phyloP scores from a whole-genome alignment of 2,113 vertebrate genomes.

The Ptyas mucosa region DNA sequence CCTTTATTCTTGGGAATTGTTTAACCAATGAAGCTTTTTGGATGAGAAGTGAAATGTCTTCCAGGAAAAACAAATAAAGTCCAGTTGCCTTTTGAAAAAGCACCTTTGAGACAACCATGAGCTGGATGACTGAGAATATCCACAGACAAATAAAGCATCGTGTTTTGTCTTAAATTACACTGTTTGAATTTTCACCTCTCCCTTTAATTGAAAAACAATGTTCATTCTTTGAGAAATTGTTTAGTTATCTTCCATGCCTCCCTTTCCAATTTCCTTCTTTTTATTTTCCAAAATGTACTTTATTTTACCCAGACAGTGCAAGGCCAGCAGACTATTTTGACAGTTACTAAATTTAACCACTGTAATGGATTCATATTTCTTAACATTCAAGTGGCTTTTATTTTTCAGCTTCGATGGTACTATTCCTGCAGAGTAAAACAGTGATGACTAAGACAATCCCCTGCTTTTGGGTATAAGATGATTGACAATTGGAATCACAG shows the following conservation, averaged over 20 bases:
- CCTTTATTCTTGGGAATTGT: not conserved
- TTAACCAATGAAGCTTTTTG: not conserved
- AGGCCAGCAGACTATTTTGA: not conserved
- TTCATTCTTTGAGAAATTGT: not conserved
- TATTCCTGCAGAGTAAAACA: not conserved
- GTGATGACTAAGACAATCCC: not conserved
- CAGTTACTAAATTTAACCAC: not conserved
- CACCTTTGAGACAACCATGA: not conserved
- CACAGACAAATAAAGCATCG: not conserved
- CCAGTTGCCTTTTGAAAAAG: not conserved
- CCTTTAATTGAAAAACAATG: not conserved
- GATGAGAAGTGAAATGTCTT: not conserved
- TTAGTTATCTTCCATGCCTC: not conserved
- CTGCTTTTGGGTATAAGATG: not conserved
- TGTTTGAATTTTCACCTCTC: not conserved
- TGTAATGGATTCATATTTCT: not conserved
- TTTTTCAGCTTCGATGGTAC: not conserved
- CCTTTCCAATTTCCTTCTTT: not conserved
- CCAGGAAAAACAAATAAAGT: not conserved
- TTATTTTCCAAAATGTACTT: not conserved
- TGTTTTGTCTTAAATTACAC: not conserved
- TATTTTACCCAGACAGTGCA: not conserved
- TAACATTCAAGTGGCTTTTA: not conserved
- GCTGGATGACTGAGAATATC: not conserved
- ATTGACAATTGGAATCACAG: not conserved